These are phyloP conservation scores for Agriotes lineatus DNA, from an alignment of 2,888 invertebrate species.

Conservation along the genomic window DNA sequence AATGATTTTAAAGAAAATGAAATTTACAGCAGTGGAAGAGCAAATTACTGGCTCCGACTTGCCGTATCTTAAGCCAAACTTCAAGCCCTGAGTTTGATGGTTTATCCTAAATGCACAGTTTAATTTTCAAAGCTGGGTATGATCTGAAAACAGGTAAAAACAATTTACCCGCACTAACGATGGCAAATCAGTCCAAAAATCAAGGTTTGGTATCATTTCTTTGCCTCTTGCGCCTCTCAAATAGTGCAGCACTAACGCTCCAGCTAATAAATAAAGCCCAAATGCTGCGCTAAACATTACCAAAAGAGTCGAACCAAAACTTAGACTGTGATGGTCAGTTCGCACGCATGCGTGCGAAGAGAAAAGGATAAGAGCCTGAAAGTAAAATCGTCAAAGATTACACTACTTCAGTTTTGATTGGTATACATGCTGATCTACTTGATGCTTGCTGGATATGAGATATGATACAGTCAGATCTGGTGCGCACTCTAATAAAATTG, in stretches of 20 bases:
- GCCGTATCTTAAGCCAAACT: too few relatives aligned
- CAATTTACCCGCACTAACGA: slow-evolving; percentile 74
- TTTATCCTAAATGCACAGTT: too few relatives aligned
- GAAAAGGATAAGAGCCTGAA: slow-evolving; percentile 69
- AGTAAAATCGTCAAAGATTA: slow-evolving; percentile 41
- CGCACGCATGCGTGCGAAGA: slow-evolving; percentile 69
- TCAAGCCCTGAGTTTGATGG: too few relatives aligned
- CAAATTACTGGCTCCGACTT: too few relatives aligned
- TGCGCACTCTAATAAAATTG: slow-evolving; percentile 15
- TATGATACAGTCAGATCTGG: background rate
- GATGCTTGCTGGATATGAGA: background rate
- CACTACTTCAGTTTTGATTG: background rate
- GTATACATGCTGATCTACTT: slow-evolving; percentile 4
- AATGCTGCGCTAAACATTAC: slow-evolving; percentile 73
- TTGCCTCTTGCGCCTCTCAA: slow-evolving; percentile 79
- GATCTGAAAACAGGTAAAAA: too few relatives aligned
- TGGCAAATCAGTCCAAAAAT: slow-evolving; percentile 80
- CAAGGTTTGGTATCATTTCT: slow-evolving; percentile 80
- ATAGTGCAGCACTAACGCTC: slow-evolving; percentile 75
- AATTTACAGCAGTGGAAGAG: too few relatives aligned
- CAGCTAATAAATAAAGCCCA: slow-evolving; percentile 75
- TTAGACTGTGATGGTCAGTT: slow-evolving; percentile 66
- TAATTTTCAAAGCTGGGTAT: too few relatives aligned
- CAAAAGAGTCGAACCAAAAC: slow-evolving; percentile 74
- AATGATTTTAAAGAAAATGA: too few relatives aligned